Percentiles rank a stretch among this genome's conserved stretches.
Conservation (phyloP, 1,140 invertebrate genomes). For the Bombus soroeensis region DNA sequence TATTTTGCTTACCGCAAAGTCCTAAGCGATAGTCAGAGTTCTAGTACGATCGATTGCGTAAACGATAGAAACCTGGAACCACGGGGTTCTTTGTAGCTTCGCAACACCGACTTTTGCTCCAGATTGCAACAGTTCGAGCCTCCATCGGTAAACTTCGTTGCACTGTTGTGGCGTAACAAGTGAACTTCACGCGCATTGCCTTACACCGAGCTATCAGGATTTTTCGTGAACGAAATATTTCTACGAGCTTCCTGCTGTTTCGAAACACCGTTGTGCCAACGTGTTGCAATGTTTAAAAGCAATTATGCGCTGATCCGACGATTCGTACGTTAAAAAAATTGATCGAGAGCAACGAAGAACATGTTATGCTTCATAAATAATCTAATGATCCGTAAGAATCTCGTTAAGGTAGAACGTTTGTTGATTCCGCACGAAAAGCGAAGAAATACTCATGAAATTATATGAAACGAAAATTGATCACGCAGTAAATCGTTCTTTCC, state of each 20-base stretch:
- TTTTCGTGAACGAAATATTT: conserved; percentile 49
- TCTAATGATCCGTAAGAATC: not conserved
- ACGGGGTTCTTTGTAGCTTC: conserved; percentile 33
- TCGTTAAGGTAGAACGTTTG: not conserved
- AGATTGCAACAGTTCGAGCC: conserved; percentile 50
- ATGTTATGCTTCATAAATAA: not conserved
- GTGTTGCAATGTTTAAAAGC: conserved; percentile 46
- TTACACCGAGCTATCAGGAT: not conserved
- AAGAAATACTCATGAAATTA: not conserved
- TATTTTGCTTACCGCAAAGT: not conserved
- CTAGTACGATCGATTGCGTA: conserved; percentile 49
- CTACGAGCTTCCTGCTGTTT: conserved; percentile 43
- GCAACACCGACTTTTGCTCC: conserved; percentile 59
- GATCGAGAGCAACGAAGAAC: not conserved
- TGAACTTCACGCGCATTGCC: conserved; percentile 22
- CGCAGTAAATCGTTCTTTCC: too few relatives aligned
- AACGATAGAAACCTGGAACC: conserved; percentile 50
- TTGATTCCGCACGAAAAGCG: not conserved
- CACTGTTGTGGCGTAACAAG: conserved; percentile 4
- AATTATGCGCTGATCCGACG: conserved; percentile 45
- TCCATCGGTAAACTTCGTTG: not conserved
- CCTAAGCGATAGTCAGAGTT: conserved; percentile 32
- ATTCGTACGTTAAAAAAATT: not conserved
- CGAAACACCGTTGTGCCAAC: conserved; percentile 20
- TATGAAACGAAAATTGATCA: too few relatives aligned